phyloP scores from a whole-genome alignment of 2,888 invertebrate species.

The Lasioglossum pauxillum region DNA sequence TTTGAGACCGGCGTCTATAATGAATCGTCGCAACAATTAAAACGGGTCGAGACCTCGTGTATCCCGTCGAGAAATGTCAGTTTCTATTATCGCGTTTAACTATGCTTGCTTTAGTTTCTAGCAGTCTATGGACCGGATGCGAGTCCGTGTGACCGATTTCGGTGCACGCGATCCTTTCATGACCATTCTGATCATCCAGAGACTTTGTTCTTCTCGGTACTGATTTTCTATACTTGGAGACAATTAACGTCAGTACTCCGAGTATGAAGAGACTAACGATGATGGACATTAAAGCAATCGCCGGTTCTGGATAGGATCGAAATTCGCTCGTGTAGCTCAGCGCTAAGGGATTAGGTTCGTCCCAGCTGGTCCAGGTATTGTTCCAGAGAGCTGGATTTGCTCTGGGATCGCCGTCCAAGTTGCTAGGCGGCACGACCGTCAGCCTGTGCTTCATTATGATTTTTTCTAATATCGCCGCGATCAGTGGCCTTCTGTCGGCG shows the following conservation, averaged over 20 bases:
- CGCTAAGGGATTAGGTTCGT: slow-evolving; percentile 78
- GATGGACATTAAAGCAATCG: slow-evolving; percentile 14
- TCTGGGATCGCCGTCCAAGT: slow-evolving; percentile 83
- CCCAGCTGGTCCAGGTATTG: slow-evolving; percentile 87
- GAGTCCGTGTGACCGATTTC: not conserved
- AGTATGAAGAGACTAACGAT: slow-evolving; percentile 40
- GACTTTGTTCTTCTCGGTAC: not conserved
- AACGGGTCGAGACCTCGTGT: slow-evolving; percentile 3
- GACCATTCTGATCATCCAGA: not conserved
- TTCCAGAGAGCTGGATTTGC: slow-evolving; percentile 86
- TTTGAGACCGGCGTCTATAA: slow-evolving; percentile 6
- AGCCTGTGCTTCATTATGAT: slow-evolving; percentile 83
- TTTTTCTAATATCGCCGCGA: slow-evolving; percentile 84
- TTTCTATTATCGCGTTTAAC: slow-evolving; percentile 7
- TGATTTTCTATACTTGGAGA: slow-evolving; percentile 15
- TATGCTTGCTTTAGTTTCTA: not conserved
- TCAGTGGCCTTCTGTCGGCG: slow-evolving; percentile 81
- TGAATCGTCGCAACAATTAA: slow-evolving; percentile 20
- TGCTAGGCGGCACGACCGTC: slow-evolving; percentile 84
- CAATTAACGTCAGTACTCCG: slow-evolving; percentile 19
- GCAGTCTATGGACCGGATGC: not conserved
- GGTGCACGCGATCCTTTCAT: not conserved
- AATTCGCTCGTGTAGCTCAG: not conserved
- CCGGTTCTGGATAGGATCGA: not conserved
- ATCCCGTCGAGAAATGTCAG: slow-evolving; percentile 26